A percentile compares a stretch with the other conserved stretches of the same genome.
Conservation (phyloP, 2,797 vertebrate genomes). For the Mus spretus region DNA sequence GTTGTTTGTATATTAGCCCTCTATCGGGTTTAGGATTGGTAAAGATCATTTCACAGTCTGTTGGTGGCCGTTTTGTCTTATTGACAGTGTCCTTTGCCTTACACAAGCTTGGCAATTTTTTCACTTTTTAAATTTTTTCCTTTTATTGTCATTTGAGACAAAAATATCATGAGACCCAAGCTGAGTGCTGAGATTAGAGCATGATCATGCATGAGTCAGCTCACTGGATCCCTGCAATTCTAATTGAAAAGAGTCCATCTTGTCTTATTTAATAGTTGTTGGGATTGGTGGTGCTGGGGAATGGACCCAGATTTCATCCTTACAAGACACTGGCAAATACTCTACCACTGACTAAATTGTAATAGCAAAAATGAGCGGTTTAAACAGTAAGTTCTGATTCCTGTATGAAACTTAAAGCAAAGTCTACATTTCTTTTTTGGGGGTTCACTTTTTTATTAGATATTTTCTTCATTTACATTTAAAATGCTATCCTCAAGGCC, state of each 20-base stretch:
- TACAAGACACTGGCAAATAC: background rate
- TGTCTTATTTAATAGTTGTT: background rate
- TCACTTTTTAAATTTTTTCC: background rate
- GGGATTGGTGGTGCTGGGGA: background rate
- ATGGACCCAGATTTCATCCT: background rate
- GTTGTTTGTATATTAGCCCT: no score
- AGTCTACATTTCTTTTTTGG: constrained; percentile 24
- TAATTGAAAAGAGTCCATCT: background rate
- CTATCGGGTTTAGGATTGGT: no score
- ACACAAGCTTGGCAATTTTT: background rate
- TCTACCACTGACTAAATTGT: background rate
- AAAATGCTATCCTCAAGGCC: no score
- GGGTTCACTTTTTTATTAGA: no score
- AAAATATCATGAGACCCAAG: background rate
- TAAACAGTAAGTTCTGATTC: constrained; percentile 9
- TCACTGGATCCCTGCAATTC: background rate
- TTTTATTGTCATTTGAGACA: background rate
- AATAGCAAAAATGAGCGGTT: background rate
- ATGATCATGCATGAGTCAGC: background rate
- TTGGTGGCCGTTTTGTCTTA: no score
- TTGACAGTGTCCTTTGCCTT: no score
- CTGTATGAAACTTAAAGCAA: constrained; percentile 30
- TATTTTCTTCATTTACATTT: no score
- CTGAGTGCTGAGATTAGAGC: background rate
- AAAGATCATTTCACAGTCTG: no score